Conservation (phyloP, 2,113 vertebrate species). For the Accipiter cooperii region DNA sequence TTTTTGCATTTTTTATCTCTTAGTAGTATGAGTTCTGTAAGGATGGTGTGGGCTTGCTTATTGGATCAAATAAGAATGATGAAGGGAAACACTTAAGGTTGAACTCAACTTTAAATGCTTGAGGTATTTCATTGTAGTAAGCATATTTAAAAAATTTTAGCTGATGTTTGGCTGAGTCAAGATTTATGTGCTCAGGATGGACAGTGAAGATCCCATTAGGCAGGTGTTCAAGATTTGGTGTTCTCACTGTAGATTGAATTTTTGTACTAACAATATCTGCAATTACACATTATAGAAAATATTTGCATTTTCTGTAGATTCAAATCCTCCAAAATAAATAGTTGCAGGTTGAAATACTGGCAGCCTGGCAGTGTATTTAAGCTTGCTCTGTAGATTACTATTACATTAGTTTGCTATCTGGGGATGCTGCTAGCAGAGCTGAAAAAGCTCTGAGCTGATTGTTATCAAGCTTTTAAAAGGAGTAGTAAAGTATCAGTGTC, state of each 20-base stretch:
- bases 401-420: slow-evolving; percentile 16
- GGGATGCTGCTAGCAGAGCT: slow-evolving; percentile 11
- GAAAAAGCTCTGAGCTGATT: neutral
- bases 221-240: neutral
- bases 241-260: neutral
- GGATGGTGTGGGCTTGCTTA: neutral
- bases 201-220: neutral
- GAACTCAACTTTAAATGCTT: neutral
- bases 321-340: neutral
- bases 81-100: neutral
- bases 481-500: neutral
- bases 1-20: neutral
- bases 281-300: neutral
- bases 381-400: neutral
- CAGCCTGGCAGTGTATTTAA: slow-evolving; percentile 6
- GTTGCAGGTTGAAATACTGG: neutral
- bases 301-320: neutral
- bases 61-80: neutral
- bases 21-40: neutral
- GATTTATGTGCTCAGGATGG: neutral
- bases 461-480: neutral
- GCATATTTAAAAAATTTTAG: neutral
- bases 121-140: neutral
- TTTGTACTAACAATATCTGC: neutral
- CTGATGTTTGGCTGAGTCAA: neutral